A percentile compares a stretch with the other conserved stretches of the same genome.
Evolutionary conservation across 2,888 invertebrate species (phyloP).

Genomic region (Troglohyphantes excavatus): DNA sequence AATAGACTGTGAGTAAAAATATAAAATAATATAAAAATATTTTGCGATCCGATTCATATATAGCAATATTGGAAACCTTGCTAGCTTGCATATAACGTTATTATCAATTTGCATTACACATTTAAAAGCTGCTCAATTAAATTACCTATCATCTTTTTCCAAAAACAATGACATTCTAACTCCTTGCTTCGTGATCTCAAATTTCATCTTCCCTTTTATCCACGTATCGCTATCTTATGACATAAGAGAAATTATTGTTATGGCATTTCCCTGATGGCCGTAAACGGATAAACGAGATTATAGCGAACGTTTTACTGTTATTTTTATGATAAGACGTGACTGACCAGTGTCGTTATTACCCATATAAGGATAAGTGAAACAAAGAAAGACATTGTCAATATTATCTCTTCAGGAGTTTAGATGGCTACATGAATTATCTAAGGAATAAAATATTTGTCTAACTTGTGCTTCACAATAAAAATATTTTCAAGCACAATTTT

Average conservation of each 20-base stretch:
- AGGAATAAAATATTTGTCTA: background rate
- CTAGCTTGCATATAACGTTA: too few species aligned
- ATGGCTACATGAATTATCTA: background rate
- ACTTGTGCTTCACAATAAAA: too few species aligned
- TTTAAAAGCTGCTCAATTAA: too few species aligned
- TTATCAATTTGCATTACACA: too few species aligned
- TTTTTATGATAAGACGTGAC: conserved; percentile 58
- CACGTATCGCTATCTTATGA: conserved; percentile 1
- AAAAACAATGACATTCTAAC: too few species aligned
- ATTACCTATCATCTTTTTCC: too few species aligned
- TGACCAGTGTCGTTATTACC: conserved; percentile 25
- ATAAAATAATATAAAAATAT: too few species aligned
- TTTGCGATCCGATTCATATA: too few species aligned
- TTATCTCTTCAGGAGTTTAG: background rate
- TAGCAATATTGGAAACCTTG: too few species aligned
- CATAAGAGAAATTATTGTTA: conserved; percentile 43
- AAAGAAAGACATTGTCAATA: conserved; percentile 33
- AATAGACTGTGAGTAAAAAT: too few species aligned
- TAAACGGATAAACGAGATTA: conserved; percentile 58
- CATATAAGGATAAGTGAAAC: conserved; percentile 32
- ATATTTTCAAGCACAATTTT: too few species aligned
- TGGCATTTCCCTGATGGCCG: conserved; percentile 24
- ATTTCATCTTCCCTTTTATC: background rate
- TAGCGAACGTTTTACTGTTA: conserved; percentile 36
- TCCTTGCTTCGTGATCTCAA: too few species aligned